Base-by-base conservation (phyloP, 2,797 vertebrate species). In the Pyrocephalus nanus region DNA sequence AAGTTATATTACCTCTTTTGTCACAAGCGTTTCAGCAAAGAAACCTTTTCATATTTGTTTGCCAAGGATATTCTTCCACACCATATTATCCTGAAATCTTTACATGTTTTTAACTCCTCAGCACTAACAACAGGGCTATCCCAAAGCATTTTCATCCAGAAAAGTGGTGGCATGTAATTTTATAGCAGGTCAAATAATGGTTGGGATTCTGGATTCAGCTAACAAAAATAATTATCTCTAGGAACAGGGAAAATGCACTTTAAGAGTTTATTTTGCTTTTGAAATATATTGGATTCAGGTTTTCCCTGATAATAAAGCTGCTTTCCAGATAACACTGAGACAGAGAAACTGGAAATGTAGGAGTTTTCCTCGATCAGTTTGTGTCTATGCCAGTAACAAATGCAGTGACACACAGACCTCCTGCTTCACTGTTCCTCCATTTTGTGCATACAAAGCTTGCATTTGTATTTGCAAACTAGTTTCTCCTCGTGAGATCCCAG, bases 401-500 rank as follows among this genome's bases (percentile, higher is more conserved):
- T 55, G 58, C 48, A 81, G 57, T 38, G 88, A 66, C 89, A 79
- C 86, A 54, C 25, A 45, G 47, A 51, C 47, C 54, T 95, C 92
- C 90, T 73, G 47, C 95, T 95, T 76, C 90, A 57, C 67, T 61
- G 12, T 93, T 75, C 80, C 89, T 93, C 92, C 92, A 88, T 95
- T 91, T 91, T 92, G 69, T 82, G 60, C 54, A 79, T 91, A 89
- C 61, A 97, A 93, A 96, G 81, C 71, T 87, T 73, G 62, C 16
- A 6, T 69, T 87, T 67, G 16, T 76, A 25, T 97, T 96, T 93
- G 90, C 95, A 95, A 93, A 84, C 94, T 91, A 81, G 72, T 79
- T 93, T 79, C 88, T 83, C 60, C 70, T 96, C 75, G 6, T 95
- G 93, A 96, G 96, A 93, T 83, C 69, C 17, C 92, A 92, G 95